These are phyloP conservation scores for Micrastur ruficollis DNA, from an alignment of 2,797 vertebrate species.

Conservation along the genomic window DNA sequence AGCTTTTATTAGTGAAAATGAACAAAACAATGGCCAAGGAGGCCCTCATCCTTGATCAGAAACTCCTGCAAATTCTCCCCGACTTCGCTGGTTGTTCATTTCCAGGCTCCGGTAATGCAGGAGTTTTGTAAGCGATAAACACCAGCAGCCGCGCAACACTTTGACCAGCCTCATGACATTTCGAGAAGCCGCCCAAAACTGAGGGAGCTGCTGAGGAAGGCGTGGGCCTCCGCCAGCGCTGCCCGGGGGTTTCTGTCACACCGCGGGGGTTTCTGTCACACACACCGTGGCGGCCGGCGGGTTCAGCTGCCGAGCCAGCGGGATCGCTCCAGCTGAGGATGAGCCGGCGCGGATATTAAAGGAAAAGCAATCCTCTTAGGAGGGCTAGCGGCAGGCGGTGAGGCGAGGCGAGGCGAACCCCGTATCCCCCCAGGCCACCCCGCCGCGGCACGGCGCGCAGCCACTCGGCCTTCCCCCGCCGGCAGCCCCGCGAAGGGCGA, in stretches of 20 bases:
- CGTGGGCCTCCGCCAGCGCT: neutral
- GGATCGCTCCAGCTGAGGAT: conserved; percentile 7
- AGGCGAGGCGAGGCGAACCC: conserved; percentile 11
- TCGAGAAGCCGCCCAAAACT: neutral
- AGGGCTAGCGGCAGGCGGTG: neutral
- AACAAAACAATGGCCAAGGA: neutral
- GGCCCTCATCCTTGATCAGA: neutral
- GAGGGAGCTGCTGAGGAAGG: neutral
- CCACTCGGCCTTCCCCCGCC: neutral
- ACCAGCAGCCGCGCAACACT: too few relatives aligned
- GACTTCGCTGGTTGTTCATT: neutral
- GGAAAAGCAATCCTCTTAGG: conserved; percentile 87
- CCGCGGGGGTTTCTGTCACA: neutral
- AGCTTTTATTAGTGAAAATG: neutral
- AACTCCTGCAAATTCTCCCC: neutral
- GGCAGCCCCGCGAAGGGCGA: neutral
- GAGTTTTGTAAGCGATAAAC: too few relatives aligned
- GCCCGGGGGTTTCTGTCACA: neutral
- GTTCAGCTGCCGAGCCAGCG: neutral
- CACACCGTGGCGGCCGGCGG: neutral
- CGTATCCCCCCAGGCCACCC: neutral
- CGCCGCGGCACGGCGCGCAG: neutral
- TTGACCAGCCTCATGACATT: accelerated
- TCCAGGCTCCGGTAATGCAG: neutral
- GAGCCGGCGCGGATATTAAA: conserved; percentile 80